Base-by-base conservation (phyloP, 2,113 vertebrate species). In the Lophius piscatorius region DNA sequence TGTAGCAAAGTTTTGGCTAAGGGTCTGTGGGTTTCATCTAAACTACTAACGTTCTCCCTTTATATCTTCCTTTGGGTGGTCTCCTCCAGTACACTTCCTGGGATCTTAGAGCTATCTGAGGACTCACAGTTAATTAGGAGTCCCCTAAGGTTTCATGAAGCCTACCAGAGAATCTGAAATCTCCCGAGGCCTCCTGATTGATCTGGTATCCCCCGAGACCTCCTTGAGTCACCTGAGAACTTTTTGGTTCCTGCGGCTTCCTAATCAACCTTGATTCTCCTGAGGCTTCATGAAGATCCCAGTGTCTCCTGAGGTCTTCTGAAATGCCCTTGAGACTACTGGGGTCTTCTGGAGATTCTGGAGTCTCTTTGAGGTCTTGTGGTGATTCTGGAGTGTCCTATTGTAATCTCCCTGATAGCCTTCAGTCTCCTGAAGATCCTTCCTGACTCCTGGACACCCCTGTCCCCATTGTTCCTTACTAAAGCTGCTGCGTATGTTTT, bases 41-140 rank as follows among this genome's bases (percentile, higher is more conserved):
- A 24, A 24, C 57, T 73, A 46, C 63, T 78, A 46, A 70, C 21
- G 3, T 28, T 16, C 12, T 46, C 41, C 49, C 26, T 11, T 61
- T 33, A 16, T 14, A 14, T 14, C 48, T 44, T 48, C 31, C 7
- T 24, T 10, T 36, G 36, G 14, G 49, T 26, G 23, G 61, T 11
- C 56, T 60, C 26, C 46, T 57, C 38, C 5, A 9, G 21, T 35
- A 28, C 26, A 6, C 40, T 22, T 48, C 4, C 26, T 31, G n/a
- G n/a, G n/a, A n/a, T n/a, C n/a, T n/a, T n/a, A n/a, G n/a, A n/a
- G n/a, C n/a, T n/a, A n/a, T n/a, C n/a, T n/a, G n/a, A n/a, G n/a
- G n/a, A n/a, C n/a, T n/a, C n/a, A n/a, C n/a, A n/a, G n/a, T n/a
- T n/a, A n/a, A n/a, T n/a, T n/a, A n/a, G n/a, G n/a, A n/a, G n/a